Conservation (phyloP, 1,140 invertebrate genomes). For the Drosophila seguyi region DNA sequence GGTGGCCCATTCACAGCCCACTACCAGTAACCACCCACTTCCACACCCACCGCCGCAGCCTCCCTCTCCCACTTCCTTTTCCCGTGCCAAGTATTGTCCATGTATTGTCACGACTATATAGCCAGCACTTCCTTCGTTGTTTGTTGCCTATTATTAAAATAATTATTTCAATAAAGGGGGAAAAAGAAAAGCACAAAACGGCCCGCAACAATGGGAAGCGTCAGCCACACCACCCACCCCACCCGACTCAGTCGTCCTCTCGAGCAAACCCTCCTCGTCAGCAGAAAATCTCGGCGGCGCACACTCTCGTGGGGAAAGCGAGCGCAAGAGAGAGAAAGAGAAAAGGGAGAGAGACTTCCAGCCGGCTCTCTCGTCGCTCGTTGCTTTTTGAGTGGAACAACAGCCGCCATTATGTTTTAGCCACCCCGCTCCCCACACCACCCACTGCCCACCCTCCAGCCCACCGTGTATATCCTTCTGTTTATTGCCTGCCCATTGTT, state of each 20-base stretch:
- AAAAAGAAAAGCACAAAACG: slow-evolving; percentile 82
- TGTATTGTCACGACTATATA: slow-evolving; percentile 45
- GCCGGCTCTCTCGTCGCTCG: slow-evolving; percentile 58
- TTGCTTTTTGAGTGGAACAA: slow-evolving; percentile 78
- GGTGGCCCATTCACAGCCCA: slow-evolving; percentile 71
- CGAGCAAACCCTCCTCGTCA: slow-evolving; percentile 73
- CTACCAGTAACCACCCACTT: slow-evolving; percentile 14
- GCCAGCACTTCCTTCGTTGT: slow-evolving; percentile 55
- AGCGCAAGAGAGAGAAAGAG: not conserved
- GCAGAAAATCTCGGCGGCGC: slow-evolving; percentile 71
- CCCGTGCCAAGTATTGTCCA: slow-evolving; percentile 25
- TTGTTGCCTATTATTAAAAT: slow-evolving; percentile 85
- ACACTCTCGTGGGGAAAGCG: slow-evolving; percentile 23
- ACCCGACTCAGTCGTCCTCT: slow-evolving; percentile 3
- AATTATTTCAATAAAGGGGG: slow-evolving; percentile 84
- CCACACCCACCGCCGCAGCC: slow-evolving; percentile 7
- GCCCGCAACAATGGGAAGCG: slow-evolving; percentile 64
- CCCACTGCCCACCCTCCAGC: not conserved
- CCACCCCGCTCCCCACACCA: slow-evolving; percentile 10
- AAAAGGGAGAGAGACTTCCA: slow-evolving; percentile 54
- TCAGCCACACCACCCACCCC: slow-evolving; percentile 21
- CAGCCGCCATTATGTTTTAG: slow-evolving; percentile 76
- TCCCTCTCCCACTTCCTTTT: not conserved
- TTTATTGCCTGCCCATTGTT: slow-evolving; percentile 80
- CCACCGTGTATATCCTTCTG: slow-evolving; percentile 32